Conservation (phyloP, 2,113 vertebrate genomes). For the Poeciliopsis prolifica region DNA sequence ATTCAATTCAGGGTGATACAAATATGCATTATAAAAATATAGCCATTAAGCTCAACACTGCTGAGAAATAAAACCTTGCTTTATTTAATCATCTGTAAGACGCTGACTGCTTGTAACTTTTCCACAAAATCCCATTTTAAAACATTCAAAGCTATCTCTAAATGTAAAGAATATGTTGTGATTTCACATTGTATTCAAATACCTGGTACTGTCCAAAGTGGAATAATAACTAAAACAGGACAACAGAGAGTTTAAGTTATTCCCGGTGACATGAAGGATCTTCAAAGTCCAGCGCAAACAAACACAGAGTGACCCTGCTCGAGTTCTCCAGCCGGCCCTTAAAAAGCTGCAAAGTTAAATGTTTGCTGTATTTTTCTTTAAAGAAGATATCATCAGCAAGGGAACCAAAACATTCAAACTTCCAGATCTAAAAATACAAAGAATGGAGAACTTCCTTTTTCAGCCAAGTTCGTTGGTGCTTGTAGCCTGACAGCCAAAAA, state of each 20-base stretch:
- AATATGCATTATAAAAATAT: too few species aligned
- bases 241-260: neutral
- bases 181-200: neutral
- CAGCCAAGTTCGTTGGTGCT: slow-evolving; percentile 16
- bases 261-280: neutral
- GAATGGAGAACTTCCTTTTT: slow-evolving; percentile 61
- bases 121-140: neutral
- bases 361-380: slow-evolving; percentile 36
- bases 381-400: slow-evolving; percentile 33
- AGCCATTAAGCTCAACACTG: too few species aligned
- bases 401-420: slow-evolving; percentile 33
- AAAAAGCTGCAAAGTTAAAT: slow-evolving; percentile 27
- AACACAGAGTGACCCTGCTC: neutral
- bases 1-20: too few species aligned
- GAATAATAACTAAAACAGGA: neutral
- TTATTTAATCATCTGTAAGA: too few species aligned
- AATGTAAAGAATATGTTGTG: neutral
- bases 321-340: slow-evolving; percentile 32
- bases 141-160: neutral
- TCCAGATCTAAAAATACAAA: slow-evolving; percentile 60
- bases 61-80: too few species aligned
- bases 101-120: too few species aligned
- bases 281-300: slow-evolving; percentile 29
- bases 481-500: slow-evolving; percentile 39
- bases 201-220: neutral